Percentiles rank a stretch among this genome's conserved stretches.
These are phyloP conservation scores for Nebria brevicollis DNA, from an alignment of 2,888 invertebrate species.

Conservation along the genomic window DNA sequence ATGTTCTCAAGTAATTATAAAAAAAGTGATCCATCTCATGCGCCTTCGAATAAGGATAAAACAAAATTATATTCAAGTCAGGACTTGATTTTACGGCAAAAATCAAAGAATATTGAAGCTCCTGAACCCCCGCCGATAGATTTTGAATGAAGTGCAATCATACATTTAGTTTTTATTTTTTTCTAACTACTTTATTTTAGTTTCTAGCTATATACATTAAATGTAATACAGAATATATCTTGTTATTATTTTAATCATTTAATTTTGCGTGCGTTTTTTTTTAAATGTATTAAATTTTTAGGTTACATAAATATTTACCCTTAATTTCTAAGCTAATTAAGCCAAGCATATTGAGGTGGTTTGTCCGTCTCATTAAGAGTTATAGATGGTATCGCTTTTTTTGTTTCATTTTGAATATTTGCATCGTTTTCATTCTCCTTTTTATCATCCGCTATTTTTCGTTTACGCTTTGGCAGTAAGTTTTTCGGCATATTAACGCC, in stretches of 20 bases:
- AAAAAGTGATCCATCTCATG: not conserved
- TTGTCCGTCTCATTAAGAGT: conserved; percentile 19
- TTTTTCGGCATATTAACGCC: conserved; percentile 57
- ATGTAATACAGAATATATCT: conserved; percentile 29
- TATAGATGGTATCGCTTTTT: conserved; percentile 22
- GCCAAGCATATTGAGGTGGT: conserved; percentile 39
- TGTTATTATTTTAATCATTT: not conserved
- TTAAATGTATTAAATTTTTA: no score
- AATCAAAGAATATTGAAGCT: conserved; percentile 39
- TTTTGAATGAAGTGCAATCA: conserved; percentile 47
- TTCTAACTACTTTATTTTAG: conserved; percentile 40
- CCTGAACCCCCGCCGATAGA: conserved; percentile 54
- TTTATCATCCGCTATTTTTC: conserved; percentile 47
- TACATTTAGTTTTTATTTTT: conserved; percentile 27
- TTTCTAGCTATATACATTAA: conserved; percentile 43
- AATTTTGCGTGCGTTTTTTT: not conserved
- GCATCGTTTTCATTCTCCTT: conserved; percentile 46
- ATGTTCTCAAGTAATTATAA: not conserved
- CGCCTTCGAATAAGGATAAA: no score
- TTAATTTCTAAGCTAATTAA: conserved; percentile 10
- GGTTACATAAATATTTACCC: no score
- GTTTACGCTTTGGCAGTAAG: conserved; percentile 54
- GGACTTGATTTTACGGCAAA: conserved; percentile 39
- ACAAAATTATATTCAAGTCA: not conserved
- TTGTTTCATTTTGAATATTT: conserved; percentile 5